Percentiles rank a stretch among this genome's conserved stretches.
These are phyloP conservation scores for Lasioglossum zephyrum DNA, from an alignment of 2,888 invertebrate genomes.

Conservation along the genomic window DNA sequence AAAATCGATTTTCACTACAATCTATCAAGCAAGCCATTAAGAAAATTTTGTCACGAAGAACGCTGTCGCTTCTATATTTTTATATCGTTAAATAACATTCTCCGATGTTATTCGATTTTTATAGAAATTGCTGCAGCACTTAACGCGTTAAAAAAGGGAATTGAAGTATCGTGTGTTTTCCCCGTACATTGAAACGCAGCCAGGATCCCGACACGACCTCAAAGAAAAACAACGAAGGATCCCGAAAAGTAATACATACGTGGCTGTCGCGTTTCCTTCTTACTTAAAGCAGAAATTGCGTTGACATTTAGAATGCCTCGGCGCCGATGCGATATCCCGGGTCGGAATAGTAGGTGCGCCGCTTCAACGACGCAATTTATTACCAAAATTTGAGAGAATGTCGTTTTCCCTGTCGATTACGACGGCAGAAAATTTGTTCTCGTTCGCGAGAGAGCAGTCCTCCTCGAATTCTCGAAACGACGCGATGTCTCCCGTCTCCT, in stretches of 20 bases:
- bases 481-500: neutral
- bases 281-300: conserved; percentile 39
- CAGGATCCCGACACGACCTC: conserved; percentile 16
- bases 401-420: conserved; percentile 5
- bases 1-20: neutral
- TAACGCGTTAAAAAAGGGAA: neutral
- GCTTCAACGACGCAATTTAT: conserved; percentile 13
- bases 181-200: neutral
- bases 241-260: neutral
- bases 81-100: neutral
- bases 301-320: conserved; percentile 38
- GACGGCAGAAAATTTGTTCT: conserved; percentile 3
- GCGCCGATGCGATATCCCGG: neutral
- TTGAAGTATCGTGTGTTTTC: neutral
- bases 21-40: neutral
- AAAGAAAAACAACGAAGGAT: conserved; percentile 37
- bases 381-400: conserved; percentile 35
- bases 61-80: neutral
- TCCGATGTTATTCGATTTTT: neutral
- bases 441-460: neutral
- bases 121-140: neutral
- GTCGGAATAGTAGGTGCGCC: conserved; percentile 7
- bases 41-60: too few relatives aligned
- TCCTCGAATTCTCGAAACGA: neutral
- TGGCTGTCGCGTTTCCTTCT: conserved; percentile 44